Base-by-base conservation (phyloP, 2,888 invertebrate species). In the Plagodis pulveraria region DNA sequence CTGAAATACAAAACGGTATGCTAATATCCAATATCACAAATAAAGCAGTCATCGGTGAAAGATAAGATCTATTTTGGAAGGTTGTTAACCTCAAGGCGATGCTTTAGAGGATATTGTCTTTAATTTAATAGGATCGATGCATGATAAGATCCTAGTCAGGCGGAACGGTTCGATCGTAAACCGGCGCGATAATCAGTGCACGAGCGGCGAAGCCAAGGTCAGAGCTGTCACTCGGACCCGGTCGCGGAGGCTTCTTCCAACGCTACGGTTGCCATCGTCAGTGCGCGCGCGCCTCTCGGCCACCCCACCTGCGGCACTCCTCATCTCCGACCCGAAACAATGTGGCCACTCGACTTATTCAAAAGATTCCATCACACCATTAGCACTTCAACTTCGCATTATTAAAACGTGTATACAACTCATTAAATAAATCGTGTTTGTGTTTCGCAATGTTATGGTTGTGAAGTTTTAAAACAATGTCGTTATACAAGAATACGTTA, bases 181-280 rank as follows among this genome's bases (percentile, higher is more conserved):
- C 61, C 69, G 53, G 38, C 70, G 72, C 76, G 76, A 76, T 76
- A 72, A 81, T 77, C 73, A 65, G 69, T 66, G 66, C 67, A 72
- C 65, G 72, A 72, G 67, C 74, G 55, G 60, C 22, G 22, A 22
- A 22, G 40, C 72, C 89, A 90, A 90, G 91, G 90, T 87, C 84
- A 76, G 70, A 70, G 73, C 79, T 83, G 86, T 86, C 89, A 87
- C 77, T 80, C 67, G 71, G 67, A 67, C 71, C 71, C 70, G 71
- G 44, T 33, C 49, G 50, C 38, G 69, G 78, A 82, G 81, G 76
- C 81, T 83, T 80, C 79, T 74, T 70, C 72, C 69, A 5, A 41
- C n/a, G 10, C 12, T 73, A 73, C 70, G 71, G 70, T 72, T 72
- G 71, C 65, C 73, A 67, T 69, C 73, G 76, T 51, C 71, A 69